Percentiles rank a stretch among this genome's conserved stretches.
phyloP scores from a whole-genome alignment of 1,140 invertebrate species.

The Drosophila auraria region DNA sequence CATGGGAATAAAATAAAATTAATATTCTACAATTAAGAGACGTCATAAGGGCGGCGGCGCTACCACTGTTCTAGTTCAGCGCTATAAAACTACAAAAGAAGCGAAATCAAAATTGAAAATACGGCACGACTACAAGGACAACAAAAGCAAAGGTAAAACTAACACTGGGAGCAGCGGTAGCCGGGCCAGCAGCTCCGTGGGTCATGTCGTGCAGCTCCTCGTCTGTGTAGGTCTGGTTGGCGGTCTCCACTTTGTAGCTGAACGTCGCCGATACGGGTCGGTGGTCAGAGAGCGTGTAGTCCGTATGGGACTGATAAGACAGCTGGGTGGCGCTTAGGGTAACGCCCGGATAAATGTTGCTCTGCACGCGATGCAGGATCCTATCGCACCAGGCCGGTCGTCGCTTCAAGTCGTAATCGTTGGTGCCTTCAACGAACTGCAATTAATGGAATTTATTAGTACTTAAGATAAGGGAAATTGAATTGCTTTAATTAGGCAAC shows the following conservation, averaged over 20 bases:
- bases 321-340: slow-evolving; percentile 89
- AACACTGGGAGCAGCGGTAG: slow-evolving; percentile 85
- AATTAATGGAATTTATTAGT: slow-evolving; percentile 1
- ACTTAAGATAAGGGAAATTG: background rate
- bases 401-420: slow-evolving; percentile 92
- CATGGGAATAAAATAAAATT: slow-evolving; percentile 10
- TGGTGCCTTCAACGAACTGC: slow-evolving; percentile 89
- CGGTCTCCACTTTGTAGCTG: slow-evolving; percentile 66
- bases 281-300: slow-evolving; percentile 97
- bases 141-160: slow-evolving; percentile 61
- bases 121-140: slow-evolving; percentile 45
- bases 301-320: slow-evolving; percentile 94
- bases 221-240: slow-evolving; percentile 86
- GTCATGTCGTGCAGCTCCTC: slow-evolving; percentile 85
- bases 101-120: slow-evolving; percentile 59
- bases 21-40: slow-evolving; percentile 27
- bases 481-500: background rate
- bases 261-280: slow-evolving; percentile 98
- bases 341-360: slow-evolving; percentile 70
- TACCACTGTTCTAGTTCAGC: slow-evolving; percentile 69
- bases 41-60: slow-evolving; percentile 20
- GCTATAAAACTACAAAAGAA: slow-evolving; percentile 75
- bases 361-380: slow-evolving; percentile 94
- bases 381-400: slow-evolving; percentile 99
- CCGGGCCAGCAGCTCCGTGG: slow-evolving; percentile 56